Evolutionary conservation across 2,797 vertebrate species (phyloP).

Genomic region (Catamblyrhynchus diadema): DNA sequence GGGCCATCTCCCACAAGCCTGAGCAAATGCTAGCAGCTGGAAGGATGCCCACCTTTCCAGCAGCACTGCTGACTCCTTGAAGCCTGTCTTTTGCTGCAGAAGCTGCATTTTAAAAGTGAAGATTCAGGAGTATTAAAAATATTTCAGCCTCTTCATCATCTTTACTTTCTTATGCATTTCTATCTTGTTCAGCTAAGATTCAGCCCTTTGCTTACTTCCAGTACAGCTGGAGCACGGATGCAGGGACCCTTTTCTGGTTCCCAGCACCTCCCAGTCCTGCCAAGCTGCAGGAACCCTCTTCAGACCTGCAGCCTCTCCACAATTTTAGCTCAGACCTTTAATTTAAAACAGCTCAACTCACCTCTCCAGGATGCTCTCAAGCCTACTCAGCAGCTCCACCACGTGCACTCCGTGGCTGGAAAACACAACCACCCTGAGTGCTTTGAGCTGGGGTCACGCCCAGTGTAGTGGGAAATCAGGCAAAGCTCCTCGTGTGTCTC

Average conservation of each 20-base stretch:
- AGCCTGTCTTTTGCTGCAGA: not conserved
- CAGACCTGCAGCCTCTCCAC: not conserved
- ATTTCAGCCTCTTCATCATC: constrained; percentile 33
- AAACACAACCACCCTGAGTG: not conserved
- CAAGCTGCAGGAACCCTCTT: not conserved
- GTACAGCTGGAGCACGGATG: not conserved
- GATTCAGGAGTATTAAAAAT: constrained; percentile 51
- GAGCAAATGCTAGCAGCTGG: not conserved
- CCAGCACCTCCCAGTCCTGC: not conserved
- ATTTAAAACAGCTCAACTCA: not conserved
- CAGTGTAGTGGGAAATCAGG: accelerated
- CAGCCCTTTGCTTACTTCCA: not conserved
- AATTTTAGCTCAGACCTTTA: not conserved
- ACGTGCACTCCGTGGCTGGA: accelerated
- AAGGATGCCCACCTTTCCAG: not conserved
- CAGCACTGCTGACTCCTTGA: constrained; percentile 34
- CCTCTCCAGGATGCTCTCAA: not conserved
- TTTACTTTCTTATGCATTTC: not conserved
- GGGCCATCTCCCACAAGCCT: not conserved
- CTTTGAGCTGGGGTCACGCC: not conserved
- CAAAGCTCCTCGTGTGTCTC: accelerated
- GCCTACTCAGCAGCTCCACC: not conserved
- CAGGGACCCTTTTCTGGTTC: not conserved
- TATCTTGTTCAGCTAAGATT: not conserved
- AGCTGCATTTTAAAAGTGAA: not conserved